Conservation (phyloP, 2,888 invertebrate genomes). For the Corythucha ciliata region DNA sequence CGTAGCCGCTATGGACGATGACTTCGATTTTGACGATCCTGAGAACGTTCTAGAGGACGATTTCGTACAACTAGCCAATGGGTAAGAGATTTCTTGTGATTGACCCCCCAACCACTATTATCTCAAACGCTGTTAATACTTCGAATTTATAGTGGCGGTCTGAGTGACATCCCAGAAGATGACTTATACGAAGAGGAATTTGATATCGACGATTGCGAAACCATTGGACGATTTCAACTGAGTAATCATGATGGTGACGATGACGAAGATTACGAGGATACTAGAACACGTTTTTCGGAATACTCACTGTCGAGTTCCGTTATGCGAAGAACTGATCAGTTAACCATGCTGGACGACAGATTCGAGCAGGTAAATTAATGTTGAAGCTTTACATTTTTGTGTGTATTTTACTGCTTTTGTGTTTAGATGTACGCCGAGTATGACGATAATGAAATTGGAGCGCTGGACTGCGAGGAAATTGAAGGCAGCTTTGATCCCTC, state of each 20-base stretch:
- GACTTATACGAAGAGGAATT: slow-evolving; percentile 37
- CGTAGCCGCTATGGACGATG: slow-evolving; percentile 85
- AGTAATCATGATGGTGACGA: too few species aligned
- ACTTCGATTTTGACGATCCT: slow-evolving; percentile 76
- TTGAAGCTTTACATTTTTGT: background rate
- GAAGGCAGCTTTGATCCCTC: slow-evolving; percentile 64
- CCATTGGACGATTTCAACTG: too few species aligned
- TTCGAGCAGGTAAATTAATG: slow-evolving; percentile 64
- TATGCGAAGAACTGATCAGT: slow-evolving; percentile 71
- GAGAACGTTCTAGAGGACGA: slow-evolving; percentile 84
- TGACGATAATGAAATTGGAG: slow-evolving; percentile 80
- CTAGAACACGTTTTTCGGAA: slow-evolving; percentile 79
- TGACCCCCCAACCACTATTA: background rate
- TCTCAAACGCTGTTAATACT: background rate
- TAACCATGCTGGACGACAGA: slow-evolving; percentile 70
- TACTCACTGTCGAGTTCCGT: slow-evolving; percentile 92
- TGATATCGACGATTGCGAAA: slow-evolving; percentile 40
- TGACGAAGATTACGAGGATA: slow-evolving; percentile 52
- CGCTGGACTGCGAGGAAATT: slow-evolving; percentile 82
- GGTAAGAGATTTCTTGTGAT: slow-evolving; percentile 24
- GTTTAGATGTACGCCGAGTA: slow-evolving; percentile 66
- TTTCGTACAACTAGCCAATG: slow-evolving; percentile 76
- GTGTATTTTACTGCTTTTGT: slow-evolving; percentile 20
- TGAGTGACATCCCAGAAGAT: background rate
- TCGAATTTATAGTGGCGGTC: background rate